Percentiles rank a stretch among this genome's conserved stretches.
phyloP scores from a whole-genome alignment of 2,113 vertebrate species.

The Fukomys damarensis region DNA sequence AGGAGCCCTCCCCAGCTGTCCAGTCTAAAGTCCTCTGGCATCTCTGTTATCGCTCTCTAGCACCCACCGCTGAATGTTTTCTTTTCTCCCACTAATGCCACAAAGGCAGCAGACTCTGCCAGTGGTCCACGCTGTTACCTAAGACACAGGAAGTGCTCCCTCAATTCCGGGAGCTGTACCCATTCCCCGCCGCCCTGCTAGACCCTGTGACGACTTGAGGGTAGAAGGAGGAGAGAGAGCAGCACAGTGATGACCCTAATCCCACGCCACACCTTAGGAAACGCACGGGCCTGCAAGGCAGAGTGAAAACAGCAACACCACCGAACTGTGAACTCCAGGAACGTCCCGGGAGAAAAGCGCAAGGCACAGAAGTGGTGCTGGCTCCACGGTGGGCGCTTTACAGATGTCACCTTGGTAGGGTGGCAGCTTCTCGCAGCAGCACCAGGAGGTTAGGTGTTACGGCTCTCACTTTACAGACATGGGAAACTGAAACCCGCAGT shows the following conservation, averaged over 20 bases:
- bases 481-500: conserved; percentile 34
- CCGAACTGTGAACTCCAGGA: neutral
- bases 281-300: neutral
- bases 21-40: neutral
- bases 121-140: neutral
- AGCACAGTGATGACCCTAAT: neutral
- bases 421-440: neutral
- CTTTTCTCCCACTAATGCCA: neutral
- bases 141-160: neutral
- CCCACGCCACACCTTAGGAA: neutral
- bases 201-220: neutral
- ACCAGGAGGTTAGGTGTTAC: neutral
- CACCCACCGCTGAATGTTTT: neutral
- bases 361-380: rapidly evolving
- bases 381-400: rapidly evolving
- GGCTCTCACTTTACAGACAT: conserved; percentile 47
- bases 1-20: neutral
- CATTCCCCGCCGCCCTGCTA: neutral
- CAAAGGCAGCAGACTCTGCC: neutral
- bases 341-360: rapidly evolving
- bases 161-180: neutral
- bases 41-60: neutral
- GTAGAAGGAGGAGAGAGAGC: rapidly evolving
- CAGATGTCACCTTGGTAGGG: neutral
- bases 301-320: neutral